Base-by-base conservation (phyloP, 2,797 vertebrate genomes). In the Meda fulgida region DNA sequence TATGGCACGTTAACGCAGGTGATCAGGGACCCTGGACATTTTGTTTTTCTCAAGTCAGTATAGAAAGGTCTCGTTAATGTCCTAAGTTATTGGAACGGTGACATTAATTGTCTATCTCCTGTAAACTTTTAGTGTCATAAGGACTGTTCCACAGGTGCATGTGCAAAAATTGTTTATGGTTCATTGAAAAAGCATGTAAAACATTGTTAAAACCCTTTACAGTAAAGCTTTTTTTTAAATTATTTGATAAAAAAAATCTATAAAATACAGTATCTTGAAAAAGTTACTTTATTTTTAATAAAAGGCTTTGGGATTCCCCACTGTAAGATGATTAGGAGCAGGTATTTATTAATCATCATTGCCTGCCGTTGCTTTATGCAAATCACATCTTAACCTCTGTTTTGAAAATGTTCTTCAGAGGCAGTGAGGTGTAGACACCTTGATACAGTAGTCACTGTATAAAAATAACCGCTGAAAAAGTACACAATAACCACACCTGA, bases 291-390 rank as follows among this genome's bases (percentile, higher is more conserved):
- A 60, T 60, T 13, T 60, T 26, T 26, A n/a, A n/a, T 60, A 60
- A 60, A n/a, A 60, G 14, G 26, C 60, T 65, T 53, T 67, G 60
- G 65, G 26, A 76, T 76, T 60, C 46, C 69, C 46, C 11, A 7
- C 53, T 51, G 46, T 81, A 29, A 48, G 71, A 19, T 46, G 43
- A 40, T 65, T 77, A 71, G 16, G 18, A 43, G 38, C 55, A 53
- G 4, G 9, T 31, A 60, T 80, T 81, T 63, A 78, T 63, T 69
- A 53, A 71, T 23, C 40, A 18, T 48, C 40, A 77, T 72, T 72
- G 71, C 53, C 53, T 76, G 31, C 26, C 23, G 3, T 84, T 87
- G 75, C 67, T 87, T 73, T 67, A 82, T 87, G 81, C 75, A 84
- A 89, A 89, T 83, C 7, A 78, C 16, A 55, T 58, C 81, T 83